These are phyloP conservation scores for Alitta virens DNA, from an alignment of 2,888 invertebrate genomes.

Conservation along the genomic window DNA sequence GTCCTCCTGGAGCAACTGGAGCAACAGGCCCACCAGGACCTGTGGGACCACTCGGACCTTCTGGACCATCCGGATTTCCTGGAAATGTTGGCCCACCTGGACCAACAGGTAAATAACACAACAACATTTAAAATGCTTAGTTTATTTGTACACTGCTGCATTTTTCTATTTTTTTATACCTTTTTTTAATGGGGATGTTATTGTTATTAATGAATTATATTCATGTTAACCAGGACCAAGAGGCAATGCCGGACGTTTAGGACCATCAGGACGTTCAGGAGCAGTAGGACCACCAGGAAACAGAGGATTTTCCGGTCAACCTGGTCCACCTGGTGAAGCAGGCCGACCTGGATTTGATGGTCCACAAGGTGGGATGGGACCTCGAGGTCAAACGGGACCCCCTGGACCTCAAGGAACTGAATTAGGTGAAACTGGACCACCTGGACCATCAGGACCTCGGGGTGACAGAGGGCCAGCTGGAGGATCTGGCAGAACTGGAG, in stretches of 20 bases:
- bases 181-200: too few species aligned
- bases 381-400: constrained; percentile 3
- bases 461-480: constrained; percentile 14
- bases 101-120: constrained; percentile 13
- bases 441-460: constrained; percentile 6
- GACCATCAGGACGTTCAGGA: constrained; percentile 18
- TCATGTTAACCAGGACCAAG: background rate
- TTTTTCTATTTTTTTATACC: too few species aligned
- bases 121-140: too few species aligned
- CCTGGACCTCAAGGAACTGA: constrained; percentile 7
- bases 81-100: constrained; percentile 14
- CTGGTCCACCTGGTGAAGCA: background rate
- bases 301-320: background rate
- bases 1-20: constrained; percentile 11
- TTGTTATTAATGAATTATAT: too few species aligned
- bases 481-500: constrained; percentile 13
- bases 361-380: constrained; percentile 1
- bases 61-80: constrained; percentile 12
- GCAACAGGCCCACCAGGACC: constrained; percentile 21
- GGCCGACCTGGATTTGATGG: constrained; percentile 16
- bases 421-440: constrained; percentile 8
- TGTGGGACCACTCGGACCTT: constrained; percentile 5
- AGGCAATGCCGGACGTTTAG: constrained; percentile 1
- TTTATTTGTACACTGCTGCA: too few species aligned
- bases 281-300: constrained; percentile 7